Percentiles rank a stretch among this genome's conserved stretches.
Conservation (phyloP, 1,140 invertebrate species). For the Pentalonia nigronervosa region DNA sequence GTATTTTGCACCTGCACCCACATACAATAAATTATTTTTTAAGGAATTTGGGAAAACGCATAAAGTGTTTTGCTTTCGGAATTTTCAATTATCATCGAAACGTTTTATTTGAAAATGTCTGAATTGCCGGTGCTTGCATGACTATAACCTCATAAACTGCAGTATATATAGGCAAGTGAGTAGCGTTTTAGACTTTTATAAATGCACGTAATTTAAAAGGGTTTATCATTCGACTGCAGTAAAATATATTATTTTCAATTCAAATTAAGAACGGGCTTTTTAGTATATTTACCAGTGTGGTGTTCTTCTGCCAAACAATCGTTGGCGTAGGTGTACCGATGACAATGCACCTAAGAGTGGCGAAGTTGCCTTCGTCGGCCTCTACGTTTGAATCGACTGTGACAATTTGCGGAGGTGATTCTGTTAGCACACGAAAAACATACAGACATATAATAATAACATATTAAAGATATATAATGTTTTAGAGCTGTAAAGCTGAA, state of each 20-base stretch:
- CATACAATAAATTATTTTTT: background rate
- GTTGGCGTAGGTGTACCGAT: slow-evolving; percentile 77
- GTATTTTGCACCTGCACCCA: too few species aligned
- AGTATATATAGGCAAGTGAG: background rate
- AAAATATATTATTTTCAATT: background rate
- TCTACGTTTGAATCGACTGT: slow-evolving; percentile 69
- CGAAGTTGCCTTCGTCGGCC: slow-evolving; percentile 76
- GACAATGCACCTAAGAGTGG: slow-evolving; percentile 76
- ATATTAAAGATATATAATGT: background rate
- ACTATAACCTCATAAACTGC: background rate
- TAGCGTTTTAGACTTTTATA: background rate
- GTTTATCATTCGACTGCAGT: background rate
- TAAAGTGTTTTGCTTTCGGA: background rate
- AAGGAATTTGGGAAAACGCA: background rate
- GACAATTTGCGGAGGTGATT: slow-evolving; percentile 61
- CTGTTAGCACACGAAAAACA: background rate
- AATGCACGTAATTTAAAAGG: accelerated
- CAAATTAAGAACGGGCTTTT: background rate
- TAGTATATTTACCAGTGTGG: slow-evolving; percentile 69
- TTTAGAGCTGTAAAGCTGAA: background rate
- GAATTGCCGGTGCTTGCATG: background rate
- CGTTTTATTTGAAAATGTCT: background rate
- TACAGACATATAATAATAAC: background rate
- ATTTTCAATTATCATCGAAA: background rate
- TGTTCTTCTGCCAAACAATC: slow-evolving; percentile 78